These are phyloP conservation scores for Melospiza melodia DNA, from an alignment of 2,113 vertebrate genomes.

Conservation along the genomic window DNA sequence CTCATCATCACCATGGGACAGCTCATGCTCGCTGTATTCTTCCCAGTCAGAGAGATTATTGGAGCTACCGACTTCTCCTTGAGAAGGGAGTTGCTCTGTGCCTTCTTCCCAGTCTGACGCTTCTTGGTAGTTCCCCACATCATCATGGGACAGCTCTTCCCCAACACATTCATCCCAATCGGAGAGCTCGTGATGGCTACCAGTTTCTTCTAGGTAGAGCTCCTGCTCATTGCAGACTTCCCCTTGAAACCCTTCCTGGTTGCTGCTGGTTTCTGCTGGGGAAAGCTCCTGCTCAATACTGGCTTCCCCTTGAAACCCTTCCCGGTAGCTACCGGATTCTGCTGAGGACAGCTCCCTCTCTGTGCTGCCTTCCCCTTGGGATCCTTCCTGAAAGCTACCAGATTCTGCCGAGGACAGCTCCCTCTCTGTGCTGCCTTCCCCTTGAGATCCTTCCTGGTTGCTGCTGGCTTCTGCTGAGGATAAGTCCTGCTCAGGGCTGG, in stretches of 20 bases:
- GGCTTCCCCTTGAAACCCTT: not conserved
- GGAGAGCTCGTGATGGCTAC: not conserved
- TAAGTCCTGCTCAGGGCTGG: not conserved
- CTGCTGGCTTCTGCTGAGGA: fast-evolving
- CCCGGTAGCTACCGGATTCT: not conserved
- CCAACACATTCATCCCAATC: no score
- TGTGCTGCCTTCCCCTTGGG: fast-evolving
- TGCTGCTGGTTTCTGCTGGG: no score
- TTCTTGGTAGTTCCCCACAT: no score
- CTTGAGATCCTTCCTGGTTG: not conserved
- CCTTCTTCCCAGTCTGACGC: no score
- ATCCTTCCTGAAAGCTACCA: not conserved
- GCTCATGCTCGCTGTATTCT: not conserved
- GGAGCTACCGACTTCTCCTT: no score
- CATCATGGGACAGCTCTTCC: no score
- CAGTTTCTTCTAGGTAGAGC: not conserved
- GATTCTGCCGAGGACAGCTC: not conserved
- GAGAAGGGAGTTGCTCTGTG: no score
- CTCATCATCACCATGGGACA: not conserved
- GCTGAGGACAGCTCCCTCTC: not conserved
- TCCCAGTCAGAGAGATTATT: not conserved
- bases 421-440: fast-evolving
- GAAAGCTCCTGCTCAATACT: no score
- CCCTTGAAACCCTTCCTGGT: not conserved
- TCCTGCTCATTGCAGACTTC: not conserved